Evolutionary conservation across 2,797 vertebrate species (phyloP).

Genomic region (Cottoperca gobio): DNA sequence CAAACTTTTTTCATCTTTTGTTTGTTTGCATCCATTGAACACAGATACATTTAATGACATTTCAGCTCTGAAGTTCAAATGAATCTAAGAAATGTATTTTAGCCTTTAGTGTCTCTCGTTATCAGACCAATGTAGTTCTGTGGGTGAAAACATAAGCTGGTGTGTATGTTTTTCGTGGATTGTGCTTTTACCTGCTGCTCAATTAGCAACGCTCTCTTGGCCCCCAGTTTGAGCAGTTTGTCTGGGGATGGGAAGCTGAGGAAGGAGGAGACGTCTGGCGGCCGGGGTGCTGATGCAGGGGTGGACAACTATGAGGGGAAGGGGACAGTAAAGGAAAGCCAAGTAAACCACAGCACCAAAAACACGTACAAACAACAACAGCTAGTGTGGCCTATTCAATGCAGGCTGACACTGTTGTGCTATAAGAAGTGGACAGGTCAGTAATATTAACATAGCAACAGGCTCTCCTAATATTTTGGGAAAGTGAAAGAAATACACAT

Average conservation of each 20-base stretch:
- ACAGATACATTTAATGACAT: background rate
- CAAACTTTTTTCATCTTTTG: background rate
- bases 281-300: slow-evolving; percentile 80
- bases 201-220: slow-evolving; percentile 89
- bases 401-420: background rate
- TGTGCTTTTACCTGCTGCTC: slow-evolving; percentile 88
- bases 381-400: background rate
- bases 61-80: too few species aligned
- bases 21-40: background rate
- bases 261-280: slow-evolving; percentile 90
- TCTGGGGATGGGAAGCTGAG: slow-evolving; percentile 95
- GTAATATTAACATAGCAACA: background rate
- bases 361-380: background rate
- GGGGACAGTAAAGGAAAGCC: background rate
- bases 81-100: background rate
- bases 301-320: slow-evolving; percentile 82
- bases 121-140: background rate
- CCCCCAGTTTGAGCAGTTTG: slow-evolving; percentile 92
- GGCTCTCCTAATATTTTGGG: background rate
- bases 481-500: background rate
- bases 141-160: background rate
- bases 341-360: background rate
- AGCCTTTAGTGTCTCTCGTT: background rate
- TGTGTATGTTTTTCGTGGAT: background rate
- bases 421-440: background rate